Evolutionary conservation across 1,140 invertebrate genomes (phyloP).

Genomic region (Scaptodrosophila lebanonensis): DNA sequence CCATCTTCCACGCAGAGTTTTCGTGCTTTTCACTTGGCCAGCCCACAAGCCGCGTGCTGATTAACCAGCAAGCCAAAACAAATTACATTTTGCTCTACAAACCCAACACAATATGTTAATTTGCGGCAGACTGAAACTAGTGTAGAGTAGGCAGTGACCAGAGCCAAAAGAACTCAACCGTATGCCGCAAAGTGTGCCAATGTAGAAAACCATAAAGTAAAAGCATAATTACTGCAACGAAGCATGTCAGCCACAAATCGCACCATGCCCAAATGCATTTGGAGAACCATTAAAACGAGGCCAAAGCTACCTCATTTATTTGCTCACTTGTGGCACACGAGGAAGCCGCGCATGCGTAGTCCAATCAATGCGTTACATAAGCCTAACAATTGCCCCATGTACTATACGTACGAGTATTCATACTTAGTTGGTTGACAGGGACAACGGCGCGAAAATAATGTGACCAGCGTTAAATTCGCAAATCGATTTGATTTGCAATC

Average conservation of each 20-base stretch:
- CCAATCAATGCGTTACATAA: no score
- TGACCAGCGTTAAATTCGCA: constrained; percentile 66
- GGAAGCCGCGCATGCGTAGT: constrained; percentile 18
- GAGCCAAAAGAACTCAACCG: constrained; percentile 28
- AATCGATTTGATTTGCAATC: constrained; percentile 73
- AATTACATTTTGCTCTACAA: constrained; percentile 42
- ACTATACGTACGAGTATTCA: no score
- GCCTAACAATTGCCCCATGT: no score
- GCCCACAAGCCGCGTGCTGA: constrained; percentile 56
- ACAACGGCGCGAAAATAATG: constrained; percentile 50
- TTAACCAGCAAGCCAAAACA: constrained; percentile 54
- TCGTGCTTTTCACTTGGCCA: no score
- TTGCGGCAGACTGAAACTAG: constrained; percentile 18
- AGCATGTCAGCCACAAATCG: constrained; percentile 19
- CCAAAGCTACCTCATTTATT: no score
- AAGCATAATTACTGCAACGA: constrained; percentile 40
- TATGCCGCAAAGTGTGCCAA: constrained; percentile 52
- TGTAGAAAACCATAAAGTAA: constrained; percentile 46
- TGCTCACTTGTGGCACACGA: no score
- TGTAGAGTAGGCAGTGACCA: constrained; percentile 25
- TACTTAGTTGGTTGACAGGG: constrained; percentile 42
- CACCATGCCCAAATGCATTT: no score
- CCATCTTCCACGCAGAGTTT: constrained; percentile 45
- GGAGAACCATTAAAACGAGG: no score
- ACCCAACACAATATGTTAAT: no score